phyloP scores from a whole-genome alignment of 2,113 vertebrate genomes.

The Alectura lathami region DNA sequence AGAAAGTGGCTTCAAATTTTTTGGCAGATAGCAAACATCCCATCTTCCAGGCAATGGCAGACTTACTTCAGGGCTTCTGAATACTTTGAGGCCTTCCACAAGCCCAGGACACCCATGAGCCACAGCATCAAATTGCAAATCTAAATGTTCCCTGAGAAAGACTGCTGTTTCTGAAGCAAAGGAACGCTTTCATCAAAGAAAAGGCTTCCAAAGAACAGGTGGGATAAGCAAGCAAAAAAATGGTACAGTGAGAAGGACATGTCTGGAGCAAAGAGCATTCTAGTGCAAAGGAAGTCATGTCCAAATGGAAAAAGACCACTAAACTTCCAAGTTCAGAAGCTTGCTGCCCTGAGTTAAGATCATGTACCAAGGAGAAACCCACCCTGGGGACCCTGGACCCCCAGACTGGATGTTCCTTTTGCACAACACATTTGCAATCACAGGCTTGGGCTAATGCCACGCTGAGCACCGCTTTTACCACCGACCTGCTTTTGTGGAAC shows the following conservation, averaged over 20 bases:
- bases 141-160: not conserved
- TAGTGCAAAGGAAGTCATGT: not conserved
- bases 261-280: not conserved
- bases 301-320: not conserved
- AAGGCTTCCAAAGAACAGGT: not conserved
- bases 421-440: not conserved
- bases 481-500: not conserved
- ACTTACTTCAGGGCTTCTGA: not conserved
- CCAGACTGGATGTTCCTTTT: not conserved
- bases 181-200: not conserved
- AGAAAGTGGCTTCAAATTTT: not conserved
- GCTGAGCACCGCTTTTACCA: not conserved
- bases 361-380: not conserved
- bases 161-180: not conserved
- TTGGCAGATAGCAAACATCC: not conserved
- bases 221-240: not conserved
- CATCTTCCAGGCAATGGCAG: not conserved
- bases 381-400: accelerated
- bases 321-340: not conserved
- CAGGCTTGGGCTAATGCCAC: not conserved
- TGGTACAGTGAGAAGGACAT: not conserved
- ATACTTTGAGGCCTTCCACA: not conserved
- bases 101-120: not conserved
- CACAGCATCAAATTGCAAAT: not conserved
- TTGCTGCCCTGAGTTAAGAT: not conserved